A percentile compares a stretch with the other conserved stretches of the same genome.
phyloP scores from a whole-genome alignment of 1,140 invertebrate species.

The Brevipalpus yothersi region DNA sequence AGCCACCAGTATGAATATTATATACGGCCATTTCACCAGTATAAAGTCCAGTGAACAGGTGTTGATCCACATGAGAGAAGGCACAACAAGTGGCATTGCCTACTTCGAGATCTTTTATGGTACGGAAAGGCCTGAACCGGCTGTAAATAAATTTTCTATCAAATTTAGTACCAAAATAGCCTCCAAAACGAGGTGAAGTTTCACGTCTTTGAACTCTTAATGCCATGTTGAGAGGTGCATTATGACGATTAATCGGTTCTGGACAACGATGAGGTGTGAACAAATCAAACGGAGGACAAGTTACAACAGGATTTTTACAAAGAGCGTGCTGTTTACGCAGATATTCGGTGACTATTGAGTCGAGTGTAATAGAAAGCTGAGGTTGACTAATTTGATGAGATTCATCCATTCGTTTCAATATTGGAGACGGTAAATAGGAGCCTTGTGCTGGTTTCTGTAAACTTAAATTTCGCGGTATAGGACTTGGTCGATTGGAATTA shows the following conservation, averaged over 20 bases:
- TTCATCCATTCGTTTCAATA: slow-evolving; percentile 9
- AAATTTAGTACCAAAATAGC: slow-evolving; percentile 28
- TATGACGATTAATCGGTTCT: slow-evolving; percentile 8
- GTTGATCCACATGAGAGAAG: slow-evolving; percentile 41
- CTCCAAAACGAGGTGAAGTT: slow-evolving; percentile 21
- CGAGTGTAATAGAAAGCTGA: slow-evolving; percentile 34
- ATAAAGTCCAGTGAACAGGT: slow-evolving; percentile 57
- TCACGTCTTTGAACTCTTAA: slow-evolving; percentile 21
- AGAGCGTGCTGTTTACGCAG: slow-evolving; percentile 55
- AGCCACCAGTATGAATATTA: slow-evolving; percentile 49
- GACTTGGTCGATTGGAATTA: background rate
- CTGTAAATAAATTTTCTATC: slow-evolving; percentile 63
- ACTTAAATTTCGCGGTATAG: background rate
- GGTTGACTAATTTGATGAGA: background rate
- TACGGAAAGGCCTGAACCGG: slow-evolving; percentile 60
- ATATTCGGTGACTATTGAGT: slow-evolving; percentile 84
- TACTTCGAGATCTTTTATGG: slow-evolving; percentile 43
- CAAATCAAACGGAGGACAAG: slow-evolving; percentile 30
- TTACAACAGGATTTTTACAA: slow-evolving; percentile 27
- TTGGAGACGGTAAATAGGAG: slow-evolving; percentile 12
- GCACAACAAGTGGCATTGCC: slow-evolving; percentile 52
- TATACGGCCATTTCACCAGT: slow-evolving; percentile 64
- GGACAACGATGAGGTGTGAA: slow-evolving; percentile 19
- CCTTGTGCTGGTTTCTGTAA: slow-evolving; percentile 11
- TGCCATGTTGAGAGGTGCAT: slow-evolving; percentile 17